Evolutionary conservation across 2,113 vertebrate genomes (phyloP).

Genomic region (Melanotaenia duboulayi): DNA sequence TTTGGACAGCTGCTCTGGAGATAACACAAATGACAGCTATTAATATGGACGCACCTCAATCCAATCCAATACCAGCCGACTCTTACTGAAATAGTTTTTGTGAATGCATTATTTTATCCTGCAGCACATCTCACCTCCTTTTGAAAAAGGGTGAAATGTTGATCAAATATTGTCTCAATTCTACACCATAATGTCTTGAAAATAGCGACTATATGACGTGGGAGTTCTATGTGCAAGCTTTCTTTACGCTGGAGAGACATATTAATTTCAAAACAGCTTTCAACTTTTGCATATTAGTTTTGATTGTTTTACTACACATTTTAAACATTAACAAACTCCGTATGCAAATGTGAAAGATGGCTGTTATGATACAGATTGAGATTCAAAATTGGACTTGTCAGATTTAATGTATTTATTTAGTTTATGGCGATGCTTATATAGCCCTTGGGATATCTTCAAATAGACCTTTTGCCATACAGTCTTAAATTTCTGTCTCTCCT

Average conservation of each 20-base stretch:
- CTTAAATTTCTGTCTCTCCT: slow-evolving; percentile 51
- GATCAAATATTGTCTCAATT: slow-evolving; percentile 48
- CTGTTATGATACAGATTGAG: slow-evolving; percentile 53
- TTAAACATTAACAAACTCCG: slow-evolving; percentile 45
- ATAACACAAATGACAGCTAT: slow-evolving; percentile 75
- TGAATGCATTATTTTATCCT: slow-evolving; percentile 52
- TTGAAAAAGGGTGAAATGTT: slow-evolving; percentile 55
- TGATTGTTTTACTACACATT: slow-evolving; percentile 76
- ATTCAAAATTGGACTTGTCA: slow-evolving; percentile 60
- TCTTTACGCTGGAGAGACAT: slow-evolving; percentile 57
- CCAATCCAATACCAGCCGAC: slow-evolving; percentile 65
- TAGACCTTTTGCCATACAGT: slow-evolving; percentile 56
- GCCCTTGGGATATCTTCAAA: slow-evolving; percentile 82
- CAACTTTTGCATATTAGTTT: slow-evolving; percentile 83
- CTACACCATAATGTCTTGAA: slow-evolving; percentile 54
- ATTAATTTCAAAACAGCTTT: slow-evolving; percentile 68
- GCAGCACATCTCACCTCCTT: slow-evolving; percentile 43
- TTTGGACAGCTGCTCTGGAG: slow-evolving; percentile 77
- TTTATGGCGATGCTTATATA: slow-evolving; percentile 73
- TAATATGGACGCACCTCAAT: slow-evolving; percentile 74
- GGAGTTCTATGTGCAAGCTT: slow-evolving; percentile 62
- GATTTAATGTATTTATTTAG: slow-evolving; percentile 61
- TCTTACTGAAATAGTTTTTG: slow-evolving; percentile 47
- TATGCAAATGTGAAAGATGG: slow-evolving; percentile 59
- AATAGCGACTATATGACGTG: slow-evolving; percentile 61